Evolutionary conservation across 2,113 vertebrate genomes (phyloP).

Genomic region (Tichodroma muraria): DNA sequence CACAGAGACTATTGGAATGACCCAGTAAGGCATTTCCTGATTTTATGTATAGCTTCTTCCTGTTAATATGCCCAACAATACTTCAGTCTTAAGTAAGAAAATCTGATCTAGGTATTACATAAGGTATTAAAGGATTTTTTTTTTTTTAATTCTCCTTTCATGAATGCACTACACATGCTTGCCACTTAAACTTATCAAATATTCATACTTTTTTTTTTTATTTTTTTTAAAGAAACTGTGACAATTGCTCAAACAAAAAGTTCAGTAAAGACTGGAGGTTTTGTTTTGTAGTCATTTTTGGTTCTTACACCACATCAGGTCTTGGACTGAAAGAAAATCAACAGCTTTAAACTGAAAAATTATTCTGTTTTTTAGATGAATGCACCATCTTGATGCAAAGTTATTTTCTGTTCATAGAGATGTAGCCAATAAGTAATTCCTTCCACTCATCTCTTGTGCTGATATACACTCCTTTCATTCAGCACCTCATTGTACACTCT

Average conservation of each 20-base stretch:
- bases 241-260: background rate
- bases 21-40: background rate
- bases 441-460: background rate
- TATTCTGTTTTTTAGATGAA: background rate
- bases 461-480: background rate
- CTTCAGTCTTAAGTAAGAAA: background rate
- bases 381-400: background rate
- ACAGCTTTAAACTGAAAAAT: background rate
- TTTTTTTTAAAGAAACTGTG: background rate
- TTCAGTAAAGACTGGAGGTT: background rate
- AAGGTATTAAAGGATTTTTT: background rate
- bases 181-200: background rate
- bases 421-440: background rate
- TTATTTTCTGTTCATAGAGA: background rate
- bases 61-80: background rate
- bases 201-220: background rate
- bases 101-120: background rate
- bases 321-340: background rate
- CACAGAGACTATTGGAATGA: background rate
- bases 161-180: background rate
- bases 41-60: background rate
- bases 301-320: background rate
- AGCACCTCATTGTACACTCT: background rate
- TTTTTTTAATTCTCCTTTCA: background rate
- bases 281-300: background rate